A percentile compares a stretch with the other conserved stretches of the same genome.
These are phyloP conservation scores for Alethe castanea DNA, from an alignment of 2,113 vertebrate species.

Conservation along the genomic window DNA sequence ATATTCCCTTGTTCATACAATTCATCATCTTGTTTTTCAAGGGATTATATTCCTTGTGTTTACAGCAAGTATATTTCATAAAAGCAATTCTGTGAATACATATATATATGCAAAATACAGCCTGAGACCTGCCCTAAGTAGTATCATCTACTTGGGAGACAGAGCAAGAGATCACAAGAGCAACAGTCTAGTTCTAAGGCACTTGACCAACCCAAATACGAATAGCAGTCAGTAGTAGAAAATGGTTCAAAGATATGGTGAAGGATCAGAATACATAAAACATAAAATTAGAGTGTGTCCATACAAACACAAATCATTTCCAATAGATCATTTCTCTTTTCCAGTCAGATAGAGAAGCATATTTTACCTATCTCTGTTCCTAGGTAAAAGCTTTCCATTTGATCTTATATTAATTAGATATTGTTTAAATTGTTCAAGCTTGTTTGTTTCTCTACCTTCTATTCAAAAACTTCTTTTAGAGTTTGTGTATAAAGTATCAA, in stretches of 20 bases:
- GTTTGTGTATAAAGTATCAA: background rate
- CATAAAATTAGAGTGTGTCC: background rate
- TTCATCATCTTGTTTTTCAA: background rate
- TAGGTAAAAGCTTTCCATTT: background rate
- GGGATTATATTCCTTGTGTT: background rate
- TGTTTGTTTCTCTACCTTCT: background rate
- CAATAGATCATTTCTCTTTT: background rate
- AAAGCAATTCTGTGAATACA: background rate
- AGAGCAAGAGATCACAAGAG: background rate
- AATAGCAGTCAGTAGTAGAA: background rate
- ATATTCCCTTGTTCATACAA: background rate
- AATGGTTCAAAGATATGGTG: background rate
- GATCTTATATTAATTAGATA: background rate
- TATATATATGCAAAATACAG: background rate
- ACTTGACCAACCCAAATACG: fast-evolving
- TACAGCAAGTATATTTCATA: background rate
- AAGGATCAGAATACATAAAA: background rate
- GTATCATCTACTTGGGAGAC: background rate
- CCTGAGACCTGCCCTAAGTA: background rate
- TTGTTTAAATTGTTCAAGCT: background rate
- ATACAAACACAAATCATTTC: background rate
- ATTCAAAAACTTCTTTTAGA: background rate
- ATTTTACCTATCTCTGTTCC: background rate
- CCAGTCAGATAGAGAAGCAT: background rate
- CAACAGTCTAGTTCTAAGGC: background rate